Base-by-base conservation (phyloP, 35 echinoderm and acorn worm genomes). In the Lytechinus variegatus region DNA sequence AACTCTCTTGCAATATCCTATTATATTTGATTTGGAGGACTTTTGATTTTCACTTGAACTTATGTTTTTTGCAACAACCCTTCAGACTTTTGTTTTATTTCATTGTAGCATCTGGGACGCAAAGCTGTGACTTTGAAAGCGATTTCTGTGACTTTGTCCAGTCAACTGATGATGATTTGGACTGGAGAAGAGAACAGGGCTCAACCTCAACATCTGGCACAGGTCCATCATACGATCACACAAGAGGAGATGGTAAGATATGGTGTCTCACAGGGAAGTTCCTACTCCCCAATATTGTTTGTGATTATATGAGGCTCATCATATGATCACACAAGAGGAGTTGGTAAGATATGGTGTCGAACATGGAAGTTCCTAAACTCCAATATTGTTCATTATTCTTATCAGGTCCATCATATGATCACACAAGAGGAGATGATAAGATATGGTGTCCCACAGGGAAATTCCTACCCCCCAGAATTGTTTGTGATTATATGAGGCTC, bases 141-240 rank as follows among this genome's bases (percentile, higher is more conserved):
- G 92, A 71, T 88, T 44, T 33, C n/a, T 96, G 96, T 54, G 52
- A 52, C 10, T 96, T 95, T 94, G 89, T 13, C 86, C 96, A 96
- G 54, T 86, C 92, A 11, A 27, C 8, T 27, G 96, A 94, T 57
- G 97, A 96, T 55, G 91, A 95, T 53, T 96, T 96, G 95, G 89
- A 96, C 51, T 97, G 97, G 97, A 95, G 86, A 2, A 90, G 97
- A 61, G n/a, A 94, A 3, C 88, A 28, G 27, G 97, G 97, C 0
- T 87, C 79, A 1, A 97, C 97, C 9, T 12, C 14, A 27, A 95
- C 95, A 2, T 13, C 52, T 10, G 66, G 89, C 44, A 97, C 97
- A 33, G 97, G 97, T 53, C 97, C 97, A 10, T 57, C 87, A 24
- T 9, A 71, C 3, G 97, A 97, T 54, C 97, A 97, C 11, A 97